Base-by-base conservation (phyloP, 2,113 vertebrate genomes). In the Jaculus jaculus region DNA sequence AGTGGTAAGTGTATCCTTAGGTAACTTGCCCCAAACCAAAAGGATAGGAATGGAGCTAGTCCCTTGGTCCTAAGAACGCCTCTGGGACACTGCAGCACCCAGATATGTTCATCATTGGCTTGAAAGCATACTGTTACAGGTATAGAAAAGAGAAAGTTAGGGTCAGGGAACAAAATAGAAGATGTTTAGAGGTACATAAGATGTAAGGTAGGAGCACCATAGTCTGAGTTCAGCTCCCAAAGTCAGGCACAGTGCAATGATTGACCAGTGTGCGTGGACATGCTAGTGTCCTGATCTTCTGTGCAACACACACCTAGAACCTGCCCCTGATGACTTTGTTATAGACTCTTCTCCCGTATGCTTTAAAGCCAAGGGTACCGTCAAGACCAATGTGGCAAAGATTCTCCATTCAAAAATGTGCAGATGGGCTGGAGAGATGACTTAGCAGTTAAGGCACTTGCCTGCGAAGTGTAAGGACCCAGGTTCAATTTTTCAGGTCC, bases 1-100 rank as follows among this genome's bases (percentile, higher is more conserved):
- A 97, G 98, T 65, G 92, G 99, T 99, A 96, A 99, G 98, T 98
- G 47, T n/a, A 1, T 58, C 15, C 32, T 68, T n/a, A 4, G 16
- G 24, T 69, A 32, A 61, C 30, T 39, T 66, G 32, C 18, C 78
- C 37, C 10, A 81, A 51, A n/a, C 8, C 32, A 34, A 61, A n/a
- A 42, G 60, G 51, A 24, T 54, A 73, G 89, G 2, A 8, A 60
- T 0, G 58, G 63, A 84, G 26, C 61, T 32, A 1, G 30, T 78
- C 68, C 80, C 66, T 51, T 39, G 87, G 84, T 54, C 39, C 60
- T 34, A 34, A 4, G 69, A 69, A 21, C 37, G 54, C 66, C 37
- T 0, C 28, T 51, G 61, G 47, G 28, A 34, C 69, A 73, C 86
- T 73, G 16, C 42, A 75, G 26, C 18, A 58, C 20, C 54, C 61